Evolutionary conservation across 2,888 invertebrate species (phyloP).

Genomic region (Muscina levida): DNA sequence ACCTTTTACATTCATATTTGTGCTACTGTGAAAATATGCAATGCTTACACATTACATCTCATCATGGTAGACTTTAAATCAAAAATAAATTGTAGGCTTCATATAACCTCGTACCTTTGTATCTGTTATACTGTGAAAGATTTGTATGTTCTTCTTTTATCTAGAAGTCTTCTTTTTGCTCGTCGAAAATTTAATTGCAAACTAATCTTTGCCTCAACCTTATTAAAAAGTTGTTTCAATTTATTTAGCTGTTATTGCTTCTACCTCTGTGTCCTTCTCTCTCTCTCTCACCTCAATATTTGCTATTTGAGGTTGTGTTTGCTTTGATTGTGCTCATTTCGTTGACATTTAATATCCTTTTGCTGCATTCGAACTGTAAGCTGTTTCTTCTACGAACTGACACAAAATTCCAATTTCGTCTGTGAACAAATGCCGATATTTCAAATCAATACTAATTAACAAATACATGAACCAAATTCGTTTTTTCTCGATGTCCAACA

Average conservation of each 20-base stretch:
- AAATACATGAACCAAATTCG: not conserved
- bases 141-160: no score
- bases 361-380: not conserved
- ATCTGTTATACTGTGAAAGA: no score
- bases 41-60: no score
- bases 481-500: no score
- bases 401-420: not conserved
- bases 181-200: no score
- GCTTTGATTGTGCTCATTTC: not conserved
- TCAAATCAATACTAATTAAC: slow-evolving; percentile 6
- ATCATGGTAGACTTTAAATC: no score
- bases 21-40: no score
- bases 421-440: not conserved
- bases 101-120: no score
- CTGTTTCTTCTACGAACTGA: not conserved
- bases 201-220: no score
- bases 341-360: not conserved
- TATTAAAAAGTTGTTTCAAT: slow-evolving; percentile 5
- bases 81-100: no score
- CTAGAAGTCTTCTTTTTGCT: no score
- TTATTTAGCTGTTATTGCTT: not conserved
- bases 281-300: not conserved
- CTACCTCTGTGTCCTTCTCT: not conserved
- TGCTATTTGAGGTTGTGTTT: not conserved
- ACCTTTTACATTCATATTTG: no score